Percentiles rank a stretch among this genome's conserved stretches.
Evolutionary conservation across 2,888 invertebrate genomes (phyloP).

Genomic region (Epiblema foenella): DNA sequence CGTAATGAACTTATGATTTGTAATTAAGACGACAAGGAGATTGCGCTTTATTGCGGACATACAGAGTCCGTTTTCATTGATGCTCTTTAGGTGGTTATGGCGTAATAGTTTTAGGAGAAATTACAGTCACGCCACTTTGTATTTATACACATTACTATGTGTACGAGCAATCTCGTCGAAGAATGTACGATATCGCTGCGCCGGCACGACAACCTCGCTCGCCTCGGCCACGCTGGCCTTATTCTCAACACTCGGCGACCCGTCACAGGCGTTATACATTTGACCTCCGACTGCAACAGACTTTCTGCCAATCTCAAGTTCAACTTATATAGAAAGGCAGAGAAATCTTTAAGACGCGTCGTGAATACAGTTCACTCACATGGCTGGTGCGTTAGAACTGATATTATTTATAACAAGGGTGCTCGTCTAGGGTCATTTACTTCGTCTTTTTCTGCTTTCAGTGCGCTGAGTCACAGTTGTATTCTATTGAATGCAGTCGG

Average conservation of each 20-base stretch:
- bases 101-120: conserved; percentile 64
- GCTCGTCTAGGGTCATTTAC: conserved; percentile 76
- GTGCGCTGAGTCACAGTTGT: conserved; percentile 43
- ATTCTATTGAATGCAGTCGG: conserved; percentile 21
- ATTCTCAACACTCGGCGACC: background rate
- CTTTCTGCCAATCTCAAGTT: background rate
- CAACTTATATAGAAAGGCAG: background rate
- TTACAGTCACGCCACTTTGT: conserved; percentile 76
- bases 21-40: conserved; percentile 64
- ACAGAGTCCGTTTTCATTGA: conserved; percentile 65
- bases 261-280: background rate
- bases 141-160: conserved; percentile 61
- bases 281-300: background rate
- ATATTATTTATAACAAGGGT: conserved; percentile 77
- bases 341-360: background rate
- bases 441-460: conserved; percentile 66
- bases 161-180: conserved; percentile 55
- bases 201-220: conserved; percentile 3
- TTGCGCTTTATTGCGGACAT: conserved; percentile 60
- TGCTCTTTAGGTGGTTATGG: conserved; percentile 57
- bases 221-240: background rate
- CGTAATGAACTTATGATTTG: conserved; percentile 66
- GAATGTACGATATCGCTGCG: conserved; percentile 51
- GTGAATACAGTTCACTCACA: conserved; percentile 42
- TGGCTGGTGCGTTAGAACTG: conserved; percentile 61